Percentiles rank a stretch among this genome's conserved stretches.
Conservation (phyloP, 2,888 invertebrate species). For the Cheilosia scutellata region DNA sequence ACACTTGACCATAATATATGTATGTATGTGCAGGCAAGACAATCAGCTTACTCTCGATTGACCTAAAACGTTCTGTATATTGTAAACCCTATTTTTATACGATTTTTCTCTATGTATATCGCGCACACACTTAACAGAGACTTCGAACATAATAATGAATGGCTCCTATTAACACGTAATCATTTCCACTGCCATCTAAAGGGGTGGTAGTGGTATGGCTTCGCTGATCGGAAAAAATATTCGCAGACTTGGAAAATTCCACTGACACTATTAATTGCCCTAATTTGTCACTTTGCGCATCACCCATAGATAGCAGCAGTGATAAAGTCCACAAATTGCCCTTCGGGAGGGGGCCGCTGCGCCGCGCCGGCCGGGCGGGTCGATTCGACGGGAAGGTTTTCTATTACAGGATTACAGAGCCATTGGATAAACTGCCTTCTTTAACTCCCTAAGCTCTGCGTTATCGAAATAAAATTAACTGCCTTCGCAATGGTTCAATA, state of each 20-base stretch:
- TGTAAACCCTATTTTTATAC: constrained; percentile 35
- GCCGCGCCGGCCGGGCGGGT: too few species aligned
- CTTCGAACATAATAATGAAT: constrained; percentile 52
- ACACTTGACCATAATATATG: constrained; percentile 56
- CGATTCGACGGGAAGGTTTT: constrained; percentile 53
- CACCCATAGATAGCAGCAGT: constrained; percentile 58
- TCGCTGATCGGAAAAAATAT: constrained; percentile 42
- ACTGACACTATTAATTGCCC: constrained; percentile 71
- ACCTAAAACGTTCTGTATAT: constrained; percentile 19
- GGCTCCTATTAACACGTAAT: constrained; percentile 68
- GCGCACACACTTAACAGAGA: constrained; percentile 12
- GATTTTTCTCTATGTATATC: constrained; percentile 6
- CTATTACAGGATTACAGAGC: constrained; percentile 68
- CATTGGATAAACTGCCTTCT: constrained; percentile 65
- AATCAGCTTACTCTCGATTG: constrained; percentile 50
- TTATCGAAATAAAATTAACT: constrained; percentile 71
- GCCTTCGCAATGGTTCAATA: constrained; percentile 63
- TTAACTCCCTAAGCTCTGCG: constrained; percentile 62
- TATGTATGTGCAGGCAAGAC: constrained; percentile 15
- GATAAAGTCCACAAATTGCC: constrained; percentile 71
- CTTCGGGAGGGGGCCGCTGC: neutral
- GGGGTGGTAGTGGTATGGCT: neutral
- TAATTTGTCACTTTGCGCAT: constrained; percentile 72
- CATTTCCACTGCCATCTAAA: constrained; percentile 47
- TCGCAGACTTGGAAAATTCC: constrained; percentile 69